Evolutionary conservation across 2,888 invertebrate species (phyloP), one percentile per base, ranked within the genome.

Genomic region (Drosophila putrida): DNA sequence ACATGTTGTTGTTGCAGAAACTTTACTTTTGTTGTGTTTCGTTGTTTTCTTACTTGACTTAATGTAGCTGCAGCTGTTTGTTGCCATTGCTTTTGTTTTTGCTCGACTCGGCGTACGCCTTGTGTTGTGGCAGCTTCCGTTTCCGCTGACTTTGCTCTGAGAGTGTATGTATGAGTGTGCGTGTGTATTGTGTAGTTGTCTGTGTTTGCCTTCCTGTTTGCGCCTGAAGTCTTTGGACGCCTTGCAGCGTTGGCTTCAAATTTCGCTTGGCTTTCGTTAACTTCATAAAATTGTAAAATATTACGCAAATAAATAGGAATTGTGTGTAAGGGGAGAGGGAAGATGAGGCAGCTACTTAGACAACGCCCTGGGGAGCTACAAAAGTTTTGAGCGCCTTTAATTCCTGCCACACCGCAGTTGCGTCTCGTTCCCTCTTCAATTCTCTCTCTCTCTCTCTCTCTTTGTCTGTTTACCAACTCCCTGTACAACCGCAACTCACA

Each of bases 221-320:
- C 65, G 77, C 85, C 88, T 60, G 68, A 72, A 80, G 82, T 47
- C 73, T 64, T 20, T 20, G n/a, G 58, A 62, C 68, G 64, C 75
- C 62, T 55, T 25, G 58, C 66, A 69, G 72, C 68, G 27, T 13
- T 54, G 41, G 59, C 68, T 70, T 75, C 75, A 75, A 78, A 67
- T 88, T 83, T 82, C 59, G 66, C 55, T 51, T 47, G 53, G 62
- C 70, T 68, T 67, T 63, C 67, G 70, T 85, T 81, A 69, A 81
- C 89, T 85, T 89, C 74, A 81, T 77, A 81, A 89, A 87, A 86
- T 85, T 87, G 89, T 81, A 81, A 85, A 85, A 89, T 85, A 89
- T 89, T 77, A 81, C 64, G 71, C 68, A 81, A 85, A 85, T 85
- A 89, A 87, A 89, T 87, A 80, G 75, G 55, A 86, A 75, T 71